These are phyloP conservation scores for Ferdinandea cuprea DNA, from an alignment of 2,888 invertebrate genomes.

Conservation along the genomic window DNA sequence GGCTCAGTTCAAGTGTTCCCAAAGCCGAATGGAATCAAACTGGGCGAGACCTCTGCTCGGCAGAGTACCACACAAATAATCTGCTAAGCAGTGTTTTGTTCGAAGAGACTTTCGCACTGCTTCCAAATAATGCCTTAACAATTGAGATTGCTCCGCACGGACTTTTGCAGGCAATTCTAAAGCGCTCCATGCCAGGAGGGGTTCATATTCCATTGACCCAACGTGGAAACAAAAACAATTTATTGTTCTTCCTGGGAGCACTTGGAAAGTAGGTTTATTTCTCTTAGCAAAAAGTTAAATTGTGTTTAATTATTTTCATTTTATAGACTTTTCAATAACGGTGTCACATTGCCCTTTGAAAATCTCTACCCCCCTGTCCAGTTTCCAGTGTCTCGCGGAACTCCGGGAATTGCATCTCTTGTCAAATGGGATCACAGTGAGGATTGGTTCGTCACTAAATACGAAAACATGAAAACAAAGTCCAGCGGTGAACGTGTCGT, in stretches of 20 bases:
- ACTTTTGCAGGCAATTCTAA: conserved; percentile 95
- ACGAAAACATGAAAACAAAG: conserved; percentile 82
- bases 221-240: conserved; percentile 89
- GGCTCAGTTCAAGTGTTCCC: conserved; percentile 97
- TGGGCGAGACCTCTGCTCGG: conserved; percentile 90
- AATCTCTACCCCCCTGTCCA: conserved; percentile 90
- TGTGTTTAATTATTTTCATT: too few relatives aligned
- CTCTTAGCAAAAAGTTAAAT: too few relatives aligned
- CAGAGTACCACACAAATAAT: conserved; percentile 98
- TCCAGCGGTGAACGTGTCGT: conserved; percentile 90
- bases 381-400: conserved; percentile 95
- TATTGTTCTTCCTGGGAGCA: conserved; percentile 89
- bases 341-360: background rate
- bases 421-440: conserved; percentile 96
- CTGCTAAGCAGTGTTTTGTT: conserved; percentile 96
- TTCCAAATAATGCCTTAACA: conserved; percentile 95
- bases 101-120: conserved; percentile 92
- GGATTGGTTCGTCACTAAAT: conserved; percentile 94
- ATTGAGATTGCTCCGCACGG: conserved; percentile 98
- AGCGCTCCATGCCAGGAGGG: conserved; percentile 90
- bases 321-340: too few relatives aligned
- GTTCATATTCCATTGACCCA: conserved; percentile 93
- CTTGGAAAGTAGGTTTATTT: conserved; percentile 86
- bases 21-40: conserved; percentile 91
- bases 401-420: conserved; percentile 93